phyloP scores from a whole-genome alignment of 2,888 invertebrate species.

The Xylota segnis region DNA sequence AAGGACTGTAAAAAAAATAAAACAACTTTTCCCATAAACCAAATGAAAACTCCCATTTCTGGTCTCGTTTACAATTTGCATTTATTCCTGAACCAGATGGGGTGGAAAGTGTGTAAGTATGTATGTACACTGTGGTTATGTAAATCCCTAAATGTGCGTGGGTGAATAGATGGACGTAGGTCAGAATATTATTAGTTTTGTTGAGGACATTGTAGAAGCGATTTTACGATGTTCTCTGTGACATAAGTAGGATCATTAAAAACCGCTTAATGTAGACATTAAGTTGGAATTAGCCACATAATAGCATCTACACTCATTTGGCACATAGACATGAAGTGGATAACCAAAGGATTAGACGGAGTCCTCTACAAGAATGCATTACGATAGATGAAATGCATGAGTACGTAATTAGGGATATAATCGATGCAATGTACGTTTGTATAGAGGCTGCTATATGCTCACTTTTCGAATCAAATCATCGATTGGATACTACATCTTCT shows the following conservation, averaged over 20 bases:
- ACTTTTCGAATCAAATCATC: too few relatives aligned
- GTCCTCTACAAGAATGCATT: not conserved
- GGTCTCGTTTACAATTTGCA: slow-evolving; percentile 54
- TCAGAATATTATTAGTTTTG: slow-evolving; percentile 38
- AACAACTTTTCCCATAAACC: slow-evolving; percentile 68
- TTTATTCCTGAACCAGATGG: slow-evolving; percentile 30
- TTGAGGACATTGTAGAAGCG: slow-evolving; percentile 14
- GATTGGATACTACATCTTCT: too few relatives aligned
- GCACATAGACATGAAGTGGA: slow-evolving; percentile 6
- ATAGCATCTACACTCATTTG: not conserved
- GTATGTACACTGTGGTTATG: not conserved
- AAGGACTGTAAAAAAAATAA: slow-evolving; percentile 18
- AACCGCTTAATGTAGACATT: slow-evolving; percentile 42
- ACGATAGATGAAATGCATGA: not conserved
- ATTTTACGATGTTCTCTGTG: slow-evolving; percentile 9
- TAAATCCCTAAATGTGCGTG: not conserved
- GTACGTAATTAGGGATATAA: too few relatives aligned
- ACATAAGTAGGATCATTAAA: slow-evolving; percentile 56
- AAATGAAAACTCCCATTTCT: slow-evolving; percentile 58
- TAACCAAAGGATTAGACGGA: not conserved
- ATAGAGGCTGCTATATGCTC: too few relatives aligned
- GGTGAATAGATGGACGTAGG: slow-evolving; percentile 4
- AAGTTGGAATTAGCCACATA: slow-evolving; percentile 33
- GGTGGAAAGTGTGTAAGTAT: not conserved
- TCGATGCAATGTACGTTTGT: too few relatives aligned